Conservation (phyloP, 2,797 vertebrate genomes). For the Potorous gilbertii region DNA sequence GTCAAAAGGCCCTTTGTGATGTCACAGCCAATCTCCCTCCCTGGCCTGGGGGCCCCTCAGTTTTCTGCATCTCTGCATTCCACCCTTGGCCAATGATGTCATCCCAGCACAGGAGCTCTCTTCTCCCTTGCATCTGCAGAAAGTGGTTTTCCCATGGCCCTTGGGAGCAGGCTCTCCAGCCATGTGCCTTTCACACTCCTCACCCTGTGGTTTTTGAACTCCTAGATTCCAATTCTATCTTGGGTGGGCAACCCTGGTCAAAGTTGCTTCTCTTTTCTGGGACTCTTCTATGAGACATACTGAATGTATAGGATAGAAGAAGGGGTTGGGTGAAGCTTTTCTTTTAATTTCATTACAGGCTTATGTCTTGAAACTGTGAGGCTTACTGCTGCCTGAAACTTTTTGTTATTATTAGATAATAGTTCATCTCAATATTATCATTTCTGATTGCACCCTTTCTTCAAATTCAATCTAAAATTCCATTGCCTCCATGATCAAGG, state of each 20-base stretch:
- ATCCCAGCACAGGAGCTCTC: constrained; percentile 69
- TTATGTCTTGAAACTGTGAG: not conserved
- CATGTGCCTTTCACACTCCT: constrained; percentile 45
- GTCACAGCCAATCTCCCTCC: not conserved
- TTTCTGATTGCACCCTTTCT: not conserved
- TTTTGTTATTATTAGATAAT: not conserved
- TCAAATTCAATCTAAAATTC: not conserved
- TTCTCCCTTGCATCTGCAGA: constrained; percentile 58
- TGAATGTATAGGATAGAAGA: not conserved
- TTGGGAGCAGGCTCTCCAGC: constrained; percentile 43
- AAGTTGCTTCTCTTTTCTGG: not conserved
- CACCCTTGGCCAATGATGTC: constrained; percentile 79
- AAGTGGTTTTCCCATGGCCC: constrained; percentile 21
- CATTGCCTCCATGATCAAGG: not conserved
- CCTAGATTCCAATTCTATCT: constrained; percentile 26
- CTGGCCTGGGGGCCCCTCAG: not conserved
- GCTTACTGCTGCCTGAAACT: not conserved
- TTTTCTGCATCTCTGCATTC: constrained; percentile 72
- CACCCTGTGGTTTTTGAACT: constrained; percentile 39
- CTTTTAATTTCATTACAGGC: not conserved
- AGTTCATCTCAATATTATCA: not conserved
- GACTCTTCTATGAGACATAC: not conserved
- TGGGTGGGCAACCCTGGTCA: not conserved
- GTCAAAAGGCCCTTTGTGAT: constrained; percentile 83
- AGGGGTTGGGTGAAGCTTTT: not conserved